phyloP scores from a whole-genome alignment of 2,888 invertebrate species.

The Lacanobia oleracea region DNA sequence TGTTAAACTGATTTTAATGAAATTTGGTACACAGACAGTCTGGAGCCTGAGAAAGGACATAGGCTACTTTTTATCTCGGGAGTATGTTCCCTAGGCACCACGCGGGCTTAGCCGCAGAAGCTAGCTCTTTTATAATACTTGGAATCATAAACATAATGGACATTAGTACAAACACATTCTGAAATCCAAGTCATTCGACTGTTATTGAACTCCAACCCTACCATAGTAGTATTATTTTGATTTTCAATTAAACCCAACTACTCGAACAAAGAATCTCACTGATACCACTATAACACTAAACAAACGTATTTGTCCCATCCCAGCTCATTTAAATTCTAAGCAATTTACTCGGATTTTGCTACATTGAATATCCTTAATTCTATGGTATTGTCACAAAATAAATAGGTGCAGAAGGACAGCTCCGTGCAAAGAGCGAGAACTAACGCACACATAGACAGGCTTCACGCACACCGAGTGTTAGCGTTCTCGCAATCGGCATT shows the following conservation, averaged over 20 bases:
- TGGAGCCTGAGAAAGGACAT: too few species aligned
- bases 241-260: slow-evolving; percentile 24
- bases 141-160: too few species aligned
- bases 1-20: too few species aligned
- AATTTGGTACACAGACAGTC: too few species aligned
- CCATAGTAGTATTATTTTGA: not conserved
- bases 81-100: too few species aligned
- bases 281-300: not conserved
- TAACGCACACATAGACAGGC: not conserved
- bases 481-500: not conserved
- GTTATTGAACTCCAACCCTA: not conserved
- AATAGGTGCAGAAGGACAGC: not conserved
- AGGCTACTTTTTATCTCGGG: too few species aligned
- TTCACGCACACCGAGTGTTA: not conserved
- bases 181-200: not conserved
- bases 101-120: too few species aligned
- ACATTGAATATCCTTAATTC: slow-evolving; percentile 37
- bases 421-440: not conserved
- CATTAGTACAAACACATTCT: too few species aligned
- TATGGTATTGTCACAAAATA: not conserved
- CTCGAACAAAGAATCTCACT: slow-evolving; percentile 7
- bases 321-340: slow-evolving; percentile 27
- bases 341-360: slow-evolving; percentile 27
- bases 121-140: too few species aligned
- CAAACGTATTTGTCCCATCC: slow-evolving; percentile 2